Base-by-base conservation (phyloP, 2,797 vertebrate genomes). In the Heterohyrax brucei region DNA sequence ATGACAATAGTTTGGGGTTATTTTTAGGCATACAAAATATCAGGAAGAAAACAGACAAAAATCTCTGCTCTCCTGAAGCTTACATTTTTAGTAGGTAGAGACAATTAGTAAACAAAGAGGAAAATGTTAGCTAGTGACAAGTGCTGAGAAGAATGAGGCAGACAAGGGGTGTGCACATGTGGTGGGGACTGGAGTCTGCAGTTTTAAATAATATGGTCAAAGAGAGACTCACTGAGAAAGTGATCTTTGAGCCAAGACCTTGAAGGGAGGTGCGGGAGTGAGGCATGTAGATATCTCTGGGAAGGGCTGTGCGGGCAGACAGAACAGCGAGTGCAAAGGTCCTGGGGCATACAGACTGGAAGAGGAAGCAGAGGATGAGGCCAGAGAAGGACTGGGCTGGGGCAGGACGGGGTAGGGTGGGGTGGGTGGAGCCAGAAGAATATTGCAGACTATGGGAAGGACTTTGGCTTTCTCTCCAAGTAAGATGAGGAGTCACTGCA, bases 41-140 rank as follows among this genome's bases (percentile, higher is more conserved):
- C 61, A 77, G 53, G 70, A 22, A 28, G 59, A 82, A 87, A 72
- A 33, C 66, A 46, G 72, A 33, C 4, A 70, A 90, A 90, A 79
- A 9, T 10, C 7, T 28, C 62, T 53, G 80, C 78, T 44, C 12
- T 88, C 19, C 0, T 7, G n/a, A 84, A 83, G 39, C 19, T 56
- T 84, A 22, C 24, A 3, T 62, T 64, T 64, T 91, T 68, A 82
- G 78, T 87, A 78, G 80, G 13, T 91, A 2, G 76, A 93, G 48
- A n/a, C 4, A 75, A 7, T n/a, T 44, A 66, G 5, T 44, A 28
- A 56, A 56, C 53, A 16, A 61, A 12, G 4, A 66, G 13, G 33
- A 33, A 64, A 81, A 24, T 53, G 22, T 94, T 61, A 64, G 30
- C 50, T 18, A 19, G 7, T n/a, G 24, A 1, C 73, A 68, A 33